phyloP scores from a whole-genome alignment of 2,888 invertebrate genomes.

The Eupeodes latifasciatus region DNA sequence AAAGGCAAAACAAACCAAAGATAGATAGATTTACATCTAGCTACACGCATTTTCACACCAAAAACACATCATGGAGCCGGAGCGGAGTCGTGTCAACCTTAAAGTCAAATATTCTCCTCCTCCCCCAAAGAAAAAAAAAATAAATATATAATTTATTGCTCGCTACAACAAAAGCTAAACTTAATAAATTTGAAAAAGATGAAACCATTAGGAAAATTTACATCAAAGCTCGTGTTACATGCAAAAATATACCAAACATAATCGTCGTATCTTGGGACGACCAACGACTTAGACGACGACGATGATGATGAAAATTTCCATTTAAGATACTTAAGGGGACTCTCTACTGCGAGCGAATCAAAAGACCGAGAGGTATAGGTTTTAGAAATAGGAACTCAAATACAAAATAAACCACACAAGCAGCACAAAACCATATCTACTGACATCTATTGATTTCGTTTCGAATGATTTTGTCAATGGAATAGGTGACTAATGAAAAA shows the following conservation, averaged over 20 bases:
- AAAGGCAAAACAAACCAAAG: not conserved
- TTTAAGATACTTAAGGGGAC: slow-evolving; percentile 40
- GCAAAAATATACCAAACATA: slow-evolving; percentile 16
- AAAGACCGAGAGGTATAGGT: not conserved
- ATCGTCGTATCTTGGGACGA: slow-evolving; percentile 27
- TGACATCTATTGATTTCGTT: slow-evolving; percentile 53
- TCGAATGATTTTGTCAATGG: slow-evolving; percentile 27
- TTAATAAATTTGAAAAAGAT: slow-evolving; percentile 66
- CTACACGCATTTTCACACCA: slow-evolving; percentile 22
- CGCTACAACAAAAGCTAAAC: slow-evolving; percentile 42
- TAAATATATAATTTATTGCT: slow-evolving; percentile 37
- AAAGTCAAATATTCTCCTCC: slow-evolving; percentile 32
- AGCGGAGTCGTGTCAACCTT: slow-evolving; percentile 45
- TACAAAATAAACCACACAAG: not conserved
- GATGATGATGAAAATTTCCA: slow-evolving; percentile 43
- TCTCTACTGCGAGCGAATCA: not conserved
- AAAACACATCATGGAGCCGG: slow-evolving; percentile 20
- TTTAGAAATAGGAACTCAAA: not conserved
- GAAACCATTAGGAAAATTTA: slow-evolving; percentile 65
- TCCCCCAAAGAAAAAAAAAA: no score
- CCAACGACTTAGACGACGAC: not conserved
- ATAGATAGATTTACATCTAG: not conserved
- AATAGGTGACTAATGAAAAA: slow-evolving; percentile 33
- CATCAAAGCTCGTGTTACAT: slow-evolving; percentile 54
- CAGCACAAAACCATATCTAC: slow-evolving; percentile 7